phyloP scores from a whole-genome alignment of 1,140 invertebrate genomes.

The Megathymus violae region DNA sequence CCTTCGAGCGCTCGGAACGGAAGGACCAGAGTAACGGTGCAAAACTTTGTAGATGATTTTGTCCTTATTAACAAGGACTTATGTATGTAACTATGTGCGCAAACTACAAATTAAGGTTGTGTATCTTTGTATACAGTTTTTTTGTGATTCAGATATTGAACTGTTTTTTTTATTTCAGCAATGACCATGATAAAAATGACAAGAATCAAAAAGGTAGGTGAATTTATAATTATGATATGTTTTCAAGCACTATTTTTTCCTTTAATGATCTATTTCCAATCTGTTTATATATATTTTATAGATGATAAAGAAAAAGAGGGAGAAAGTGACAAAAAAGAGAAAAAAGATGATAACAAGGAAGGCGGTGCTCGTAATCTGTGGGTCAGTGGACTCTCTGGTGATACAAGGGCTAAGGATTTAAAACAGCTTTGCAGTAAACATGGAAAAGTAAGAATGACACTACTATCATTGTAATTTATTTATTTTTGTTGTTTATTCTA shows the following conservation, averaged over 20 bases:
- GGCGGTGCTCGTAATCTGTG: slow-evolving; percentile 90
- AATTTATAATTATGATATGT: too few relatives aligned
- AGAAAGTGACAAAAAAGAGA: slow-evolving; percentile 72
- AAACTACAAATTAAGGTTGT: slow-evolving; percentile 15
- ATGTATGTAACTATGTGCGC: not conserved
- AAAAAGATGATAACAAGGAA: slow-evolving; percentile 73
- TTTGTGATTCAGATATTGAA: slow-evolving; percentile 28
- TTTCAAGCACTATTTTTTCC: slow-evolving; percentile 9
- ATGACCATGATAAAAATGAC: slow-evolving; percentile 66
- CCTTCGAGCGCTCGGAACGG: slow-evolving; percentile 3
- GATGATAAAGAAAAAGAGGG: slow-evolving; percentile 73
- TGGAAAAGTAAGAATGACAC: slow-evolving; percentile 92
- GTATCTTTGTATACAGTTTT: slow-evolving; percentile 7
- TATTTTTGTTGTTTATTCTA: too few relatives aligned
- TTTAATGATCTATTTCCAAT: slow-evolving; percentile 19
- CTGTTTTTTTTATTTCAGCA: slow-evolving; percentile 70
- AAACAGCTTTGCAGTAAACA: slow-evolving; percentile 96
- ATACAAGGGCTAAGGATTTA: slow-evolving; percentile 95
- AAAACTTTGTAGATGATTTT: slow-evolving; percentile 83
- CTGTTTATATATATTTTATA: slow-evolving; percentile 38
- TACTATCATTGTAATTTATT: too few relatives aligned
- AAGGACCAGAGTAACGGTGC: slow-evolving; percentile 67
- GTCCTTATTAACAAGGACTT: slow-evolving; percentile 35
- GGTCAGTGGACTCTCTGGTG: slow-evolving; percentile 95
- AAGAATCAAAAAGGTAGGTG: slow-evolving; percentile 74